These are phyloP conservation scores for Thryonomys swinderianus DNA, from an alignment of 2,113 vertebrate genomes.

Conservation along the genomic window DNA sequence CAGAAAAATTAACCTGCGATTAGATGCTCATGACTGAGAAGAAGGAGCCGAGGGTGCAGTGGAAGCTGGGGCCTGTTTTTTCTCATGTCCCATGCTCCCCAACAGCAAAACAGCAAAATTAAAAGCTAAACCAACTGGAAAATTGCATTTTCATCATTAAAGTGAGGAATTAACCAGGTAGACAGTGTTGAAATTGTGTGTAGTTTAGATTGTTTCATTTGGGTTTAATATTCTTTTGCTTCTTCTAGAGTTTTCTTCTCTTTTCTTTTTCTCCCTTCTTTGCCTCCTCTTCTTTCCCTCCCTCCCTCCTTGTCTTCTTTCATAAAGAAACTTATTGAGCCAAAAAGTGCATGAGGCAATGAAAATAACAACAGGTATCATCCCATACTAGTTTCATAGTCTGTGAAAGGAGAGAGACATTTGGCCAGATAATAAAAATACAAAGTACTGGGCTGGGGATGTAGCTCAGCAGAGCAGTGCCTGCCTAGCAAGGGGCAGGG, in stretches of 20 bases:
- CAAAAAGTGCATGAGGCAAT: neutral
- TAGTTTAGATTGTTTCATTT: slow-evolving; percentile 1
- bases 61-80: neutral
- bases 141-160: neutral
- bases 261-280: neutral
- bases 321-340: neutral
- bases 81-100: neutral
- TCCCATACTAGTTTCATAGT: no score
- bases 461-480: no score
- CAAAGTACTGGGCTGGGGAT: neutral
- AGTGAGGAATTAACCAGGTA: neutral
- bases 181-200: neutral
- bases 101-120: neutral
- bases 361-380: neutral
- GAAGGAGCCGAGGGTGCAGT: rapidly evolving
- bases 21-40: neutral
- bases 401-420: neutral
- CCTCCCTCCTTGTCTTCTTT: neutral
- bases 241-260: neutral
- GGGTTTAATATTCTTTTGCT: neutral
- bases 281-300: neutral
- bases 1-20: neutral
- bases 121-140: neutral
- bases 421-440: neutral
- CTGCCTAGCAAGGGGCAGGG: no score